Percentiles rank a stretch among this genome's conserved stretches.
These are phyloP conservation scores for Syritta pipiens DNA, from an alignment of 2,888 invertebrate species.

Conservation along the genomic window DNA sequence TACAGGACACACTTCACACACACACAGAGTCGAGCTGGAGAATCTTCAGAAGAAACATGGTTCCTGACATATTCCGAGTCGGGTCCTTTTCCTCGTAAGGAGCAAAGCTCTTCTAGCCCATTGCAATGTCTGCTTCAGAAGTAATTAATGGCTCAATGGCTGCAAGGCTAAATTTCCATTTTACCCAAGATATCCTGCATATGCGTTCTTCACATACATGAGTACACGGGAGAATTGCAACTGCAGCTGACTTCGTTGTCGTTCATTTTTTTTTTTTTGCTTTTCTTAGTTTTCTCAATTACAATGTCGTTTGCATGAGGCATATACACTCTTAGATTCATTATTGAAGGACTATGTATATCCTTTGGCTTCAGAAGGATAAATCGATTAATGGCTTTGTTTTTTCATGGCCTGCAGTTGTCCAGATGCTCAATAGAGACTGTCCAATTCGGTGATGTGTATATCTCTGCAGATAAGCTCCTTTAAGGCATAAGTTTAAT, in stretches of 20 bases:
- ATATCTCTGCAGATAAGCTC: too few species aligned
- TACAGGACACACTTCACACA: neutral
- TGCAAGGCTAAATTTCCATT: slow-evolving; percentile 50
- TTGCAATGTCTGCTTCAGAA: slow-evolving; percentile 34
- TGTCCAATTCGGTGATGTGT: too few species aligned
- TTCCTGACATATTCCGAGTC: slow-evolving; percentile 37
- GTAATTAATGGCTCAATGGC: slow-evolving; percentile 57
- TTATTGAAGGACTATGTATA: slow-evolving; percentile 42
- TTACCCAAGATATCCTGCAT: slow-evolving; percentile 13
- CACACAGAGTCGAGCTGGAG: neutral
- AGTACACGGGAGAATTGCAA: too few species aligned
- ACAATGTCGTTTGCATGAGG: neutral
- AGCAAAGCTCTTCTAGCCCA: slow-evolving; percentile 14
- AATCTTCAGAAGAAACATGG: slow-evolving; percentile 20
- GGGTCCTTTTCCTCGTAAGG: slow-evolving; percentile 4
- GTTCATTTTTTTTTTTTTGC: slow-evolving; percentile 6
- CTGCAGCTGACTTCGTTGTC: slow-evolving; percentile 30
- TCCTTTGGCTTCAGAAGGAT: slow-evolving; percentile 30
- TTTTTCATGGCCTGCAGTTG: too few species aligned
- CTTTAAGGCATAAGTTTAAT: too few species aligned
- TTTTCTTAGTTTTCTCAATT: neutral
- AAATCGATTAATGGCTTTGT: slow-evolving; percentile 51
- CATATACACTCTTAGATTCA: slow-evolving; percentile 27
- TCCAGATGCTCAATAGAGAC: too few species aligned
- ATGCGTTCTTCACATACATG: slow-evolving; percentile 16